phyloP scores from a whole-genome alignment of 2,113 vertebrate species.

The Salminus brasiliensis region DNA sequence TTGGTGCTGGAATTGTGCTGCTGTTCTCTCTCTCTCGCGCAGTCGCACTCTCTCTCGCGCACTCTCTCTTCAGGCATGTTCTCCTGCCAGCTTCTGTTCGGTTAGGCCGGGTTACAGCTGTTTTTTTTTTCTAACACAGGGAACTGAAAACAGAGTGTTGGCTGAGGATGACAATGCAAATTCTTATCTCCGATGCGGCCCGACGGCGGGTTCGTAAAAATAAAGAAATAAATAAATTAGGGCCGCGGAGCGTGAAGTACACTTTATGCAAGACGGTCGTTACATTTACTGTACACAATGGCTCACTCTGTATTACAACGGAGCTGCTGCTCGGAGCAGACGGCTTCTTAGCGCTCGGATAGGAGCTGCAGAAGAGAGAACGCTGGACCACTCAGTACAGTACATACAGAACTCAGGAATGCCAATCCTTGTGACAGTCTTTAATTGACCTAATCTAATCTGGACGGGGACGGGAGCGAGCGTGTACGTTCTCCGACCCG shows the following conservation, averaged over 20 bases:
- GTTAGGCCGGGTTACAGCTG: not conserved
- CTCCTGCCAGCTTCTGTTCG: not conserved
- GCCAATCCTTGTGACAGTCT: slow-evolving; percentile 49
- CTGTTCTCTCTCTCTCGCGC: not conserved
- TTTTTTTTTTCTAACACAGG: not conserved
- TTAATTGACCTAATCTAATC: too few species aligned
- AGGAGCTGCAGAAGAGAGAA: not conserved
- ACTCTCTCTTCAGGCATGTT: not conserved
- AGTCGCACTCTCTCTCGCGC: too few species aligned
- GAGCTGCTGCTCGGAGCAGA: not conserved
- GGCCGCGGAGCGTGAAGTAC: not conserved
- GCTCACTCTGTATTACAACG: not conserved
- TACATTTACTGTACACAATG: not conserved
- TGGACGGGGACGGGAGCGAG: too few species aligned
- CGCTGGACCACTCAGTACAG: slow-evolving; percentile 50
- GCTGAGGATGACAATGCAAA: not conserved
- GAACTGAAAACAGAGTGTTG: not conserved
- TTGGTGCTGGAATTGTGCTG: not conserved
- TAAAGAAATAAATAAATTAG: too few species aligned
- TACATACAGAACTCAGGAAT: slow-evolving; percentile 64
- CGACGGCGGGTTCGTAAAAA: not conserved
- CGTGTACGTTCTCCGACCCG: too few species aligned
- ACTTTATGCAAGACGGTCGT: not conserved
- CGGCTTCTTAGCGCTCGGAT: not conserved
- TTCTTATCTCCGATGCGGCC: not conserved